These are phyloP conservation scores for Natator depressus DNA, from an alignment of 2,113 vertebrate species.

Conservation along the genomic window DNA sequence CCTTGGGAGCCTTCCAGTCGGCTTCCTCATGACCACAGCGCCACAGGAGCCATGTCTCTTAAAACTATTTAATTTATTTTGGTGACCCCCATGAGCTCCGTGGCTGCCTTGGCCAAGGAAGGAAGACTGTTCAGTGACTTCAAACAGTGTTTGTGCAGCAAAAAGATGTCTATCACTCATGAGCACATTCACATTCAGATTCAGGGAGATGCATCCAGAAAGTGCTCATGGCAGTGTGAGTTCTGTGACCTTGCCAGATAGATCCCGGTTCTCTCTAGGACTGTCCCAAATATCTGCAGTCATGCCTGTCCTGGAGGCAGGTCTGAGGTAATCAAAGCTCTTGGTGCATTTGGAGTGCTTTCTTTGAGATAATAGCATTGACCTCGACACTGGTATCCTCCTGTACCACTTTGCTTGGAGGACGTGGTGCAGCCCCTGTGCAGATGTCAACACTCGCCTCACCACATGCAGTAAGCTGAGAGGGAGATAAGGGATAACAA, in stretches of 20 bases:
- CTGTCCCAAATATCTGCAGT: background rate
- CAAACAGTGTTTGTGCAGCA: slow-evolving; percentile 50
- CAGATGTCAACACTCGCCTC: background rate
- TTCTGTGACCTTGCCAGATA: background rate
- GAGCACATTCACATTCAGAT: slow-evolving; percentile 7
- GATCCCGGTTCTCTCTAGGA: background rate
- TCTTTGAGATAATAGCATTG: background rate
- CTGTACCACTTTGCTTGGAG: background rate
- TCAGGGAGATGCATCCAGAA: background rate
- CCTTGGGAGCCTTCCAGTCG: background rate
- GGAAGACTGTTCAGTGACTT: slow-evolving; percentile 56
- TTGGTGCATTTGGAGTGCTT: background rate
- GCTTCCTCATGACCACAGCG: background rate
- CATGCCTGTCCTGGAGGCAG: background rate
- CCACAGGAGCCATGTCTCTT: background rate
- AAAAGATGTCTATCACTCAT: slow-evolving; percentile 58
- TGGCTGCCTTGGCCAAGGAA: slow-evolving; percentile 29
- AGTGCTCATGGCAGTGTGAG: background rate
- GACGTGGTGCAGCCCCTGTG: background rate
- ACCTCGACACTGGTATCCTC: background rate
- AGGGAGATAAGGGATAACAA: background rate
- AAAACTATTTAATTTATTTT: background rate
- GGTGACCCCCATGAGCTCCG: background rate
- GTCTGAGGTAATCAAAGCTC: background rate
- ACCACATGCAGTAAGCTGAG: background rate